These are phyloP conservation scores for Drosophila pallidifrons DNA, from an alignment of 1,140 invertebrate genomes.

Conservation along the genomic window DNA sequence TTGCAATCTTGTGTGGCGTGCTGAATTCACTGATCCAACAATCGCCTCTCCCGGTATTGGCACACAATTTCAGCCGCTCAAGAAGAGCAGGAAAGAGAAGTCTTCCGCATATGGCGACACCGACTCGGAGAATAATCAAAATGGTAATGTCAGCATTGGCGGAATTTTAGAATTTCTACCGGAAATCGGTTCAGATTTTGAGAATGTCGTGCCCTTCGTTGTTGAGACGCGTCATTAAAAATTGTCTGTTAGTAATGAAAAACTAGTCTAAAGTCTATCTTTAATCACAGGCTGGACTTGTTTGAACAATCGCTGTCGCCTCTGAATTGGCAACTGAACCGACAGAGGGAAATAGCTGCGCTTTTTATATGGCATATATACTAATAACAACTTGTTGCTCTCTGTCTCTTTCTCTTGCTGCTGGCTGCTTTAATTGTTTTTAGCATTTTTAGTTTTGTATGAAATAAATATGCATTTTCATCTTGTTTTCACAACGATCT, in stretches of 20 bases:
- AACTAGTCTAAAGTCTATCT: constrained; percentile 1
- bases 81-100: not conserved
- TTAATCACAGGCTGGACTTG: constrained; percentile 26
- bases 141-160: constrained; percentile 31
- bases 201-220: constrained; percentile 24
- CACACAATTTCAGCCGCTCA: constrained; percentile 26
- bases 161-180: constrained; percentile 4
- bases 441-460: not conserved
- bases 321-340: constrained; percentile 33
- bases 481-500: constrained; percentile 40
- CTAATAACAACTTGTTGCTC: not conserved
- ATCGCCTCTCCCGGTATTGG: constrained; percentile 40
- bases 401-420: constrained; percentile 2
- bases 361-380: constrained; percentile 37
- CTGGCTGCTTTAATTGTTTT: not conserved
- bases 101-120: not conserved
- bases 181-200: constrained; percentile 36
- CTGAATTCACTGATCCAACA: constrained; percentile 21
- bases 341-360: not conserved
- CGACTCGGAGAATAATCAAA: constrained; percentile 40
- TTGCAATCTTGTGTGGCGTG: constrained; percentile 42
- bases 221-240: not conserved
- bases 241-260: not conserved
- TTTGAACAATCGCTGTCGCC: constrained; percentile 43
- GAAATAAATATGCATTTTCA: constrained; percentile 71